These are phyloP conservation scores for Chinchilla lanigera DNA, from an alignment of 2,113 vertebrate genomes.

Conservation along the genomic window DNA sequence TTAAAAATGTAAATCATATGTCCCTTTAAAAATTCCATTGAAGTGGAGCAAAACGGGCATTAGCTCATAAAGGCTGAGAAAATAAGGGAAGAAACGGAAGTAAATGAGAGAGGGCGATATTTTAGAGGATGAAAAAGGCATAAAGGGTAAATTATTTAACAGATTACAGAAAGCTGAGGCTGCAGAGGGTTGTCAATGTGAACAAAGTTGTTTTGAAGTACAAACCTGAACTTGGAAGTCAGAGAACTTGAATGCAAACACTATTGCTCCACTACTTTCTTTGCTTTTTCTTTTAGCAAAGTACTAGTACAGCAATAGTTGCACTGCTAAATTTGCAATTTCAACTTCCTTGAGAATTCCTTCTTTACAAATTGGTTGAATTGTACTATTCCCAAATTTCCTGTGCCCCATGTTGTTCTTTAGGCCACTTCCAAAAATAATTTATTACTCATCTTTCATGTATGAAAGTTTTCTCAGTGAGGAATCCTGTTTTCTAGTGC, in stretches of 20 bases:
- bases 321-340: slow-evolving; percentile 15
- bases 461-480: slow-evolving; percentile 38
- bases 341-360: slow-evolving; percentile 42
- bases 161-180: not conserved
- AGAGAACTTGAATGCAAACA: slow-evolving; percentile 5
- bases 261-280: not conserved
- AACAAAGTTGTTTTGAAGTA: slow-evolving; percentile 11
- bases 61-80: slow-evolving; percentile 10
- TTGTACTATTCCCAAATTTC: not conserved
- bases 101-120: not conserved
- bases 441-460: slow-evolving; percentile 13
- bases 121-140: slow-evolving; percentile 28
- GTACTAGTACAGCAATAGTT: not conserved
- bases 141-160: not conserved
- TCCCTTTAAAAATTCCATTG: slow-evolving; percentile 27
- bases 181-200: not conserved
- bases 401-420: slow-evolving; percentile 28
- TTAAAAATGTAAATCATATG: not conserved
- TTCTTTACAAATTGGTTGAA: slow-evolving; percentile 27
- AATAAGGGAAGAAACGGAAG: not conserved
- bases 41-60: slow-evolving; percentile 34
- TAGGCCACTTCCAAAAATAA: slow-evolving; percentile 40
- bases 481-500: not conserved
- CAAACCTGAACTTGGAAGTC: not conserved
- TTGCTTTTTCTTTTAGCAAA: not conserved